A percentile compares a stretch with the other conserved stretches of the same genome.
phyloP scores from a whole-genome alignment of 1,140 invertebrate species.

The Drosophila cardini region DNA sequence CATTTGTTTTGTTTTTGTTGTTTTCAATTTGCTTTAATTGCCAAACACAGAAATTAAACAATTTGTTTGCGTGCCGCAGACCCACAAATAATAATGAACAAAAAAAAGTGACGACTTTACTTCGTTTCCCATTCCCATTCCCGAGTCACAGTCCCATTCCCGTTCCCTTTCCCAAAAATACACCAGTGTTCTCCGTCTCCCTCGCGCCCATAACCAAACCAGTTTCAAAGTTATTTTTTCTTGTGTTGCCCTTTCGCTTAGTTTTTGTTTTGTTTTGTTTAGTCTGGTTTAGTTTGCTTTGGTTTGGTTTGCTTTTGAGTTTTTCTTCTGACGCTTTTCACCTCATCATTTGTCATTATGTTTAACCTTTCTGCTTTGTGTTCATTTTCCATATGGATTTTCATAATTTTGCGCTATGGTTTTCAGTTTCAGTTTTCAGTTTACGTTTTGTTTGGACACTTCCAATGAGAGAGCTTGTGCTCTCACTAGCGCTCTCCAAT shows the following conservation, averaged over 20 bases:
- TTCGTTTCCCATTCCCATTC: slow-evolving; percentile 10
- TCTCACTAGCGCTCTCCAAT: neutral
- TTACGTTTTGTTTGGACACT: slow-evolving; percentile 53
- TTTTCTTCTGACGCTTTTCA: slow-evolving; percentile 51
- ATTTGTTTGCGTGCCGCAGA: slow-evolving; percentile 53
- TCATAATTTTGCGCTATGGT: slow-evolving; percentile 66
- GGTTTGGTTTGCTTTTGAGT: slow-evolving; percentile 31
- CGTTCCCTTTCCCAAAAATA: slow-evolving; percentile 26
- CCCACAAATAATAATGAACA: slow-evolving; percentile 21
- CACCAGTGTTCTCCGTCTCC: slow-evolving; percentile 3
- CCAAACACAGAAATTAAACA: slow-evolving; percentile 67
- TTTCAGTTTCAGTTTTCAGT: slow-evolving; percentile 55
- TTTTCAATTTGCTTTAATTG: slow-evolving; percentile 72
- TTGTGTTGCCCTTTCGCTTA: slow-evolving; percentile 58
- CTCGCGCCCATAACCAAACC: slow-evolving; percentile 65
- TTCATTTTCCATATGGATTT: slow-evolving; percentile 80
- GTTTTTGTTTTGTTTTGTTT: slow-evolving; percentile 37
- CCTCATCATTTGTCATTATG: slow-evolving; percentile 56
- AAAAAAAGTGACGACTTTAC: slow-evolving; percentile 29
- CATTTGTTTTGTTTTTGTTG: slow-evolving; percentile 50
- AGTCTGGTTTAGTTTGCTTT: slow-evolving; percentile 38
- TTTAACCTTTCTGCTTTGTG: slow-evolving; percentile 47
- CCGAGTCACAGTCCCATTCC: slow-evolving; percentile 2
- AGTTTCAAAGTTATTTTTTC: slow-evolving; percentile 68
- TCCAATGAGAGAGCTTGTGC: slow-evolving; percentile 28